Evolutionary conservation across 2,797 vertebrate genomes (phyloP).

Genomic region (Poecile montanus): DNA sequence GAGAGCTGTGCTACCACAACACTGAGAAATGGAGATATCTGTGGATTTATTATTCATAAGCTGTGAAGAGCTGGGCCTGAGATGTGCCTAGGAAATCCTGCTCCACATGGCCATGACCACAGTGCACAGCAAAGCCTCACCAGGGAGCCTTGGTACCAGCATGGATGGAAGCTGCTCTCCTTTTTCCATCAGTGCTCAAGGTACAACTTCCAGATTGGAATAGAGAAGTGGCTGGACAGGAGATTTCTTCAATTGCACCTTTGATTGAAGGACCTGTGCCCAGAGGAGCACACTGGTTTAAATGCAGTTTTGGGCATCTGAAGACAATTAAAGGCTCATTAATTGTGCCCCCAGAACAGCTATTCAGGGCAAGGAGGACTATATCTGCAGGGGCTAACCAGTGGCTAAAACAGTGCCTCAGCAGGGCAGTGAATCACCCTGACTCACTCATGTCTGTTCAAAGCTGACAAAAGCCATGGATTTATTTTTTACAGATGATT

Average conservation of each 20-base stretch:
- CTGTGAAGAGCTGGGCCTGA: not conserved
- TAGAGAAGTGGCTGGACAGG: not conserved
- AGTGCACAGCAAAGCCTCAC: not conserved
- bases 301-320: not conserved
- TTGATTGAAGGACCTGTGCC: not conserved
- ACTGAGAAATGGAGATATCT: not conserved
- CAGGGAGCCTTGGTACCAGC: not conserved
- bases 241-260: not conserved
- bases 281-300: not conserved
- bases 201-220: not conserved
- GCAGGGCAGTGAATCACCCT: not conserved
- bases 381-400: not conserved
- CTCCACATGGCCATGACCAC: fast-evolving
- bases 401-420: not conserved
- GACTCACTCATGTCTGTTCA: not conserved
- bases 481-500: not conserved
- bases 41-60: not conserved
- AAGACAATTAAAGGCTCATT: not conserved
- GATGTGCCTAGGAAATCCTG: not conserved
- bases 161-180: not conserved
- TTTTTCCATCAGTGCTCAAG: not conserved
- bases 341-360: not conserved
- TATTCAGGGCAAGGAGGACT: not conserved
- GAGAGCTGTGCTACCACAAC: not conserved
- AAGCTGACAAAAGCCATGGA: not conserved